Conservation (phyloP, 2,113 vertebrate genomes). For the Dasyurus viverrinus region DNA sequence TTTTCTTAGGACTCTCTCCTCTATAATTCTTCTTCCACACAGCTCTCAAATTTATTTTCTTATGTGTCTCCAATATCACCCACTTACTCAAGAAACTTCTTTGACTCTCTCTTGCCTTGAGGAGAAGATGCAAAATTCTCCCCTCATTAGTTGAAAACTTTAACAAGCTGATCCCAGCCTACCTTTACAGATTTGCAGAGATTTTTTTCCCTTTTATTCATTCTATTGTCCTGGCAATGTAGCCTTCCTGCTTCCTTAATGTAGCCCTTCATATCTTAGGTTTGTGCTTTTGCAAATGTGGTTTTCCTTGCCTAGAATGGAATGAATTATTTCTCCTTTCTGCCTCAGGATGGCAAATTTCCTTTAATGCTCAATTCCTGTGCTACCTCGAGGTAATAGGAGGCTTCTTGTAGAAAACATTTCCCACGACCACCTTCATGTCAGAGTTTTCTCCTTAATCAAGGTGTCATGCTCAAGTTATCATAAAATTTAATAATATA, state of each 20-base stretch:
- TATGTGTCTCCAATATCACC: background rate
- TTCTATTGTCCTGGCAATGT: background rate
- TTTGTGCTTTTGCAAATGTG: background rate
- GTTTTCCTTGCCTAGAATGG: background rate
- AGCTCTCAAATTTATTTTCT: background rate
- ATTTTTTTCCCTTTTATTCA: background rate
- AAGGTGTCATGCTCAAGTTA: background rate
- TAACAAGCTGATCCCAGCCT: background rate
- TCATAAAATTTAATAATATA: background rate
- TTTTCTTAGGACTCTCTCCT: background rate
- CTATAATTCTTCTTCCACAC: background rate
- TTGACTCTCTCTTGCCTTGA: background rate
- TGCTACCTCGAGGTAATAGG: background rate
- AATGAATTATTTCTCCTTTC: background rate
- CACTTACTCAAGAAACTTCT: background rate
- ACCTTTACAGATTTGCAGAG: background rate
- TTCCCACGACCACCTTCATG: too few species aligned
- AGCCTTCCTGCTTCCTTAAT: background rate
- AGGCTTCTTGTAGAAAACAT: background rate
- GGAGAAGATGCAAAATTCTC: background rate
- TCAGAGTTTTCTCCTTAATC: background rate
- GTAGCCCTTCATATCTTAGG: background rate
- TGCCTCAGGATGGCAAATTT: background rate
- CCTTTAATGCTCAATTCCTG: background rate
- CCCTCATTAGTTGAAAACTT: background rate